Evolutionary conservation across 1,140 invertebrate species (phyloP).

Genomic region (Zelostemma sp.): DNA sequence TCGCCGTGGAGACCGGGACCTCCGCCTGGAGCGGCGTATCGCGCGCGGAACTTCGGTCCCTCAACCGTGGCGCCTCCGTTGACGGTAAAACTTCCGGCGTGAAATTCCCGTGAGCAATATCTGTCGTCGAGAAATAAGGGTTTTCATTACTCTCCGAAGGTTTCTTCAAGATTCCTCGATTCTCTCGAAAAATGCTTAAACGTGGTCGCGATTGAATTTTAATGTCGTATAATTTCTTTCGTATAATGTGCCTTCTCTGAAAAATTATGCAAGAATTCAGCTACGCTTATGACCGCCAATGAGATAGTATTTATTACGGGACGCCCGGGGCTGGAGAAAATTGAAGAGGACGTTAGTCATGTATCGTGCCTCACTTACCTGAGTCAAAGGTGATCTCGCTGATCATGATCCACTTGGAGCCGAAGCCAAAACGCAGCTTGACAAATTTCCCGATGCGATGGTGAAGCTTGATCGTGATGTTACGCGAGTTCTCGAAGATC

Average conservation of each 20-base stretch:
- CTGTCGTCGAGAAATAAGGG: constrained; percentile 16
- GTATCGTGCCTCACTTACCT: constrained; percentile 59
- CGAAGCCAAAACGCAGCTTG: constrained; percentile 76
- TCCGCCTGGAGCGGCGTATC: constrained; percentile 62
- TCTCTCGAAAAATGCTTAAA: too few relatives aligned
- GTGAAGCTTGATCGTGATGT: constrained; percentile 75
- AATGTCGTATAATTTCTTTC: too few relatives aligned
- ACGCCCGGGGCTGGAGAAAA: not conserved
- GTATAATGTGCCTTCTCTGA: not conserved
- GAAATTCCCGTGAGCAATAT: constrained; percentile 70
- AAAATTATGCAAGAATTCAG: constrained; percentile 2
- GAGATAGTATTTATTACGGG: not conserved
- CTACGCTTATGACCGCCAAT: not conserved
- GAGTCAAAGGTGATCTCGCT: constrained; percentile 77
- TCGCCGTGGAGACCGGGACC: constrained; percentile 66
- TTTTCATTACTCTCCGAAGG: too few relatives aligned
- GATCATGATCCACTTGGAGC: constrained; percentile 79
- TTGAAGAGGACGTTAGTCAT: constrained; percentile 13
- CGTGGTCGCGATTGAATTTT: too few relatives aligned
- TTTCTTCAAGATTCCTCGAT: too few relatives aligned
- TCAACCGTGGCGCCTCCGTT: constrained; percentile 64
- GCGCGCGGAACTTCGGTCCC: constrained; percentile 64
- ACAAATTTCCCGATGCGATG: constrained; percentile 76
- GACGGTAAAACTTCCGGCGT: constrained; percentile 65
- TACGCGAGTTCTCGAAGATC: constrained; percentile 76